A percentile compares a stretch with the other conserved stretches of the same genome.
phyloP scores from a whole-genome alignment of 92 coral and sea anemone genomes.

The Meandrina meandrites region DNA sequence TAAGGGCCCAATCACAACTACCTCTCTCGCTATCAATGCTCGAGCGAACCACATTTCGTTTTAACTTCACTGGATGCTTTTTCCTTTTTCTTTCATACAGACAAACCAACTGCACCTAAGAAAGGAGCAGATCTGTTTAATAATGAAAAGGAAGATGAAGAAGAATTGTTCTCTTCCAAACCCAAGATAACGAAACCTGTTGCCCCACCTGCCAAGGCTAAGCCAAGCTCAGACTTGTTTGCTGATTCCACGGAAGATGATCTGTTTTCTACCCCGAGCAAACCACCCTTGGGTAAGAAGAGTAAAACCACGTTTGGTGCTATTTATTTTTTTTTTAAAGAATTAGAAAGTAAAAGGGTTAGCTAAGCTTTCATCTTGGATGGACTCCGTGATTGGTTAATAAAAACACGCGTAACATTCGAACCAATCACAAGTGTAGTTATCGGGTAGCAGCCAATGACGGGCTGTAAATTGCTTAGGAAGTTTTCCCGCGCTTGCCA shows the following conservation, averaged over 20 bases:
- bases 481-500: too few relatives aligned
- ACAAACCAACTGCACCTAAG: conserved; percentile 24
- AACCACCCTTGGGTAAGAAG: conserved; percentile 28
- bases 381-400: background rate
- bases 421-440: background rate
- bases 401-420: background rate
- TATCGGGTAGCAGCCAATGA: too few relatives aligned
- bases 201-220: conserved; percentile 64
- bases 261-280: conserved; percentile 65
- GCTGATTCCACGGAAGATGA: conserved; percentile 81
- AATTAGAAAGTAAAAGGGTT: too few relatives aligned
- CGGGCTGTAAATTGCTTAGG: too few relatives aligned
- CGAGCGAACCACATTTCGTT: background rate
- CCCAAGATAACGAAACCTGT: conserved; percentile 53
- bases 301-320: background rate
- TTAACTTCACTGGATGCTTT: background rate
- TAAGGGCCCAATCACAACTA: background rate
- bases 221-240: conserved; percentile 74
- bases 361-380: background rate
- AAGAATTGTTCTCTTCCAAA: conserved; percentile 57
- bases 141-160: conserved; percentile 54
- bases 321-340: background rate
- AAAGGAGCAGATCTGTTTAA: conserved; percentile 42
- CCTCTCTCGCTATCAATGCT: background rate
- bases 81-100: background rate